A percentile compares a stretch with the other conserved stretches of the same genome.
Conservation (phyloP, 2,888 invertebrate species). For the Diogma glabrata region DNA sequence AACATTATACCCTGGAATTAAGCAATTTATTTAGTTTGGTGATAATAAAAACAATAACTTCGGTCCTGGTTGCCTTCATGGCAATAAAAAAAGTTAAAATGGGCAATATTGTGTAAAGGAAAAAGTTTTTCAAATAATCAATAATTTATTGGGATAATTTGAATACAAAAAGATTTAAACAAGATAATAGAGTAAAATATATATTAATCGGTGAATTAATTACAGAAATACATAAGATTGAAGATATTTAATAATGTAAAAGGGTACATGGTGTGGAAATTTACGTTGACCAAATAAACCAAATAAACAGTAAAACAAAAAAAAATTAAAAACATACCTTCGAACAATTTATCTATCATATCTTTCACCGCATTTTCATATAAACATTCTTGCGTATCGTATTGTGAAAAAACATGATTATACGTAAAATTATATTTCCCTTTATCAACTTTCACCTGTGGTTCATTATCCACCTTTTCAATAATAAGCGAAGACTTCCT, state of each 20-base stretch:
- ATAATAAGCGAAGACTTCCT: constrained; percentile 67
- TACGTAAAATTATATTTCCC: constrained; percentile 49
- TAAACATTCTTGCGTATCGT: constrained; percentile 57
- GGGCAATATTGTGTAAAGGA: too few relatives aligned
- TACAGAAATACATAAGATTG: neutral
- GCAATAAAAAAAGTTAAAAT: too few relatives aligned
- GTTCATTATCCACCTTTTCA: constrained; percentile 47
- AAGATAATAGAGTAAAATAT: too few relatives aligned
- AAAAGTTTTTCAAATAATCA: too few relatives aligned
- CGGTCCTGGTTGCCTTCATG: too few relatives aligned
- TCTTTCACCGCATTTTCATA: constrained; percentile 60
- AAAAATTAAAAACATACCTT: constrained; percentile 42
- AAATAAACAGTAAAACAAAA: constrained; percentile 4
- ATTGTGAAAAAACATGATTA: constrained; percentile 67
- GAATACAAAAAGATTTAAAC: too few relatives aligned
- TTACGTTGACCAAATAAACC: neutral
- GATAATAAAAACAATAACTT: too few relatives aligned
- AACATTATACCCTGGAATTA: constrained; percentile 86
- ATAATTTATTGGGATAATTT: too few relatives aligned
- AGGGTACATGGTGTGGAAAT: neutral
- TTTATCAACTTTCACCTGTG: constrained; percentile 52
- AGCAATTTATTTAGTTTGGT: too few relatives aligned
- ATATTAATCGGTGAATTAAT: constrained; percentile 27
- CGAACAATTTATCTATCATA: constrained; percentile 64
- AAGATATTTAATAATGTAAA: neutral